Base-by-base conservation (phyloP, 2,888 invertebrate genomes). In the Troides helena region DNA sequence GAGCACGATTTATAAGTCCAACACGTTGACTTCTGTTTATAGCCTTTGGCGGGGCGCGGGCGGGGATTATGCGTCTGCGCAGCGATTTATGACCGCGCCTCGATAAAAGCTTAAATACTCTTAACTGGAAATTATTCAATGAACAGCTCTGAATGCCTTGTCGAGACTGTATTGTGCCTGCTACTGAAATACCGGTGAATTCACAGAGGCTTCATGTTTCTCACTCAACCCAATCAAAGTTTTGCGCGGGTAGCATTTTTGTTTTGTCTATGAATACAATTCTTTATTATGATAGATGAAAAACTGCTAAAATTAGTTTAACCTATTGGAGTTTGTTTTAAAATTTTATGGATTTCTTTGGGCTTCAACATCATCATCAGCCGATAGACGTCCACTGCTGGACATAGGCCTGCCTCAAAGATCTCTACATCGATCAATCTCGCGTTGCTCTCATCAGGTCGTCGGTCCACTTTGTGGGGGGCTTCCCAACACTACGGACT, bases 11-110 rank as follows among this genome's bases (percentile, higher is more conserved):
- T 92, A 92, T 92, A 90, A 89, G 90, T 88, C 88, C 86, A 88
- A 92, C 92, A 92, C 91, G 92, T 90, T 91, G 92, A 92, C 92
- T 92, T 90, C 92, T 92, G 92, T 92, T 92, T 92, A 91, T 92
- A 90, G 90, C 89, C 85, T 83, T 85, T 83, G 87, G 89, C 85
- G 85, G 85, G 84, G 85, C 84, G 88, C 87, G 89, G 89, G 87
- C 86, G 87, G 86, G 87, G 90, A 89, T 89, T 89, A 89, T 87
- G 89, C 89, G 90, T 81, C 87, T 86, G 91, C 87, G 87, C 88
- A 89, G 84, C 85, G 91, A 92, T 92, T 92, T 92, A 91, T 89
- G 87, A 80, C 83, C 79, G 82, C 79, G 81, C 85, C 89, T 86
- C 91, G 91, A 92, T 92, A 92, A 92, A 92, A 92, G 90, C 90